phyloP scores from a whole-genome alignment of 2,113 vertebrate genomes.

The Hemicordylus capensis region DNA sequence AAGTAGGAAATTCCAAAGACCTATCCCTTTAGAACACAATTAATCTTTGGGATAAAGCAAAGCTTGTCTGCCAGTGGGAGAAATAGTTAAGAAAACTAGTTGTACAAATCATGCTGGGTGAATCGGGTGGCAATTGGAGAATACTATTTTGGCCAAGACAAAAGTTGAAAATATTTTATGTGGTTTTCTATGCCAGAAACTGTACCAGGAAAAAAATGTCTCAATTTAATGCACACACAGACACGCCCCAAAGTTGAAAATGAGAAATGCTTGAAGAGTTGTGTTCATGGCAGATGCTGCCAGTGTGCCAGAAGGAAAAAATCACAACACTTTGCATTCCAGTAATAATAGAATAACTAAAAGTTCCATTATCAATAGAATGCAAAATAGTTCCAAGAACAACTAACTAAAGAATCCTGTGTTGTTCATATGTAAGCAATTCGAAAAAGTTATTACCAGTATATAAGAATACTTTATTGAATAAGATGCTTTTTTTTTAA shows the following conservation, averaged over 20 bases:
- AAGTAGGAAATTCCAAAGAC: not conserved
- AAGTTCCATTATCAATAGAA: not conserved
- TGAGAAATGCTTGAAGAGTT: not conserved
- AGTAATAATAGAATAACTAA: not conserved
- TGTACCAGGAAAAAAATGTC: not conserved
- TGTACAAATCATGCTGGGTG: not conserved
- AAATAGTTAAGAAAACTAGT: not conserved
- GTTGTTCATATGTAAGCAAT: not conserved
- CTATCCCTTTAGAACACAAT: constrained; percentile 13
- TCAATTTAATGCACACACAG: not conserved
- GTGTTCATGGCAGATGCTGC: not conserved
- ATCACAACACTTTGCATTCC: not conserved
- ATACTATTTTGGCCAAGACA: not conserved
- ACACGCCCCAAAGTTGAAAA: not conserved
- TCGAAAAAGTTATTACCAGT: not conserved
- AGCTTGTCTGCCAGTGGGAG: not conserved
- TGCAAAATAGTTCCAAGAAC: not conserved
- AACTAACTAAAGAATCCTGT: not conserved
- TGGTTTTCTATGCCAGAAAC: not conserved
- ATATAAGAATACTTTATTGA: not conserved
- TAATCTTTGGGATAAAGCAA: constrained; percentile 12
- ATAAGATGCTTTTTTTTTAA: not conserved
- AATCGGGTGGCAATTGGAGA: not conserved
- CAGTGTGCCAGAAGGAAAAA: not conserved
- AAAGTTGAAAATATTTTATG: not conserved